Evolutionary conservation across 2,888 invertebrate species (phyloP).

Genomic region (Caenorhabditis sp.): DNA sequence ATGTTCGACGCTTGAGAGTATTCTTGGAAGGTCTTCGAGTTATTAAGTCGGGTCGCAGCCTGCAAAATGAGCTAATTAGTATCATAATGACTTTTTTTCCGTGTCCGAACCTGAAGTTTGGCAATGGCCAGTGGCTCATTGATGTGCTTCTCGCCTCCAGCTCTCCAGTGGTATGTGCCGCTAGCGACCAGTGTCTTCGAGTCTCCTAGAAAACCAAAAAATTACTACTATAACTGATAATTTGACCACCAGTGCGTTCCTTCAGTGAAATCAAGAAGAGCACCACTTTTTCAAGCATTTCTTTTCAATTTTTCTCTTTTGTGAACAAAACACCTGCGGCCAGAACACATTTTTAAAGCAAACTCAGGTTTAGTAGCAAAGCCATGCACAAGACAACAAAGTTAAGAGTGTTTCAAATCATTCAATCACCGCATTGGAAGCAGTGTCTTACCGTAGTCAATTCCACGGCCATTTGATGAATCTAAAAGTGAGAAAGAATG

Average conservation of each 20-base stretch:
- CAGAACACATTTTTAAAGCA: background rate
- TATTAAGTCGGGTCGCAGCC: slow-evolving; percentile 92
- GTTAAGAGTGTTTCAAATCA: slow-evolving; percentile 10
- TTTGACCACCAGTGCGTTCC: background rate
- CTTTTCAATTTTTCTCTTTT: background rate
- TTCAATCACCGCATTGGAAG: background rate
- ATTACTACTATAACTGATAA: too few species aligned
- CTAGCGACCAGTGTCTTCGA: slow-evolving; percentile 91
- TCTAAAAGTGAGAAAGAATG: slow-evolving; percentile 33
- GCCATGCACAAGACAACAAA: slow-evolving; percentile 20
- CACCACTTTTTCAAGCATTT: background rate
- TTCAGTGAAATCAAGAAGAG: background rate
- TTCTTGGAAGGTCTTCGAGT: slow-evolving; percentile 90
- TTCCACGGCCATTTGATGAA: slow-evolving; percentile 34
- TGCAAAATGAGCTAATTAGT: slow-evolving; percentile 83
- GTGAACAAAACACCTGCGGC: background rate
- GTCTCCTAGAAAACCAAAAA: slow-evolving; percentile 86
- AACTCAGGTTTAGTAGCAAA: slow-evolving; percentile 21
- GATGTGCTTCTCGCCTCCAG: slow-evolving; percentile 94
- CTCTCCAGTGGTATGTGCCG: slow-evolving; percentile 96
- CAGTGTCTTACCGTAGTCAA: slow-evolving; percentile 51
- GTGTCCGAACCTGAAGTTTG: slow-evolving; percentile 87
- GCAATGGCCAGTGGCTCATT: slow-evolving; percentile 93
- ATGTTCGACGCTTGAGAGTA: slow-evolving; percentile 92
- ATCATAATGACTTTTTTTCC: background rate